phyloP scores from a whole-genome alignment of 2,888 invertebrate genomes.

The Antheraea yamamai region DNA sequence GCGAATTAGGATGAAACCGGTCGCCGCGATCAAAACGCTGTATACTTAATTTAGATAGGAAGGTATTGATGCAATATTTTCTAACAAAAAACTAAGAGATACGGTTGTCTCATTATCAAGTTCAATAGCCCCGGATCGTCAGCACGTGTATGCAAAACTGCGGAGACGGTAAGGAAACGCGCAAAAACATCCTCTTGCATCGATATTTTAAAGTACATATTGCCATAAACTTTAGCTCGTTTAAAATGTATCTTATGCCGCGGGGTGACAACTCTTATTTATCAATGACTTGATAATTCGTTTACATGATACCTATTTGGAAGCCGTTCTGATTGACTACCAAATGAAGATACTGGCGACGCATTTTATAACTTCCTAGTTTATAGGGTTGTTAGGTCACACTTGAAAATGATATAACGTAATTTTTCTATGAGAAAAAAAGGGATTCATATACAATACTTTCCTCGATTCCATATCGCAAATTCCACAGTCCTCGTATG shows the following conservation, averaged over 20 bases:
- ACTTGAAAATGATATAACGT: conserved; percentile 30
- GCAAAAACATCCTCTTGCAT: conserved; percentile 66
- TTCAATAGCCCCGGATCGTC: conserved; percentile 77
- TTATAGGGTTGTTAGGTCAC: conserved; percentile 41
- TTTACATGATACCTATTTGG: conserved; percentile 44
- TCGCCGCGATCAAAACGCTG: conserved; percentile 43
- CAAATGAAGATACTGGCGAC: conserved; percentile 53
- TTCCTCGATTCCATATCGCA: conserved; percentile 78
- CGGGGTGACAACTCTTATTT: conserved; percentile 71
- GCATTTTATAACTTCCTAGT: conserved; percentile 51
- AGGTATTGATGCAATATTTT: conserved; percentile 66
- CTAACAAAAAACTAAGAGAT: conserved; percentile 65
- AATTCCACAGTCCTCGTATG: conserved; percentile 73
- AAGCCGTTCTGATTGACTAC: conserved; percentile 51
- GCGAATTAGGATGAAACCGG: conserved; percentile 35
- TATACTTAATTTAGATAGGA: conserved; percentile 46
- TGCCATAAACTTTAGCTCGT: conserved; percentile 48
- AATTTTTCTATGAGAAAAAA: conserved; percentile 6
- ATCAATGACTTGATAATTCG: conserved; percentile 66
- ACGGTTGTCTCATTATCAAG: conserved; percentile 78
- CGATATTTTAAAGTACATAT: conserved; percentile 68
- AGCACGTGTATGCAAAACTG: conserved; percentile 81
- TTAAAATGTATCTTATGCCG: conserved; percentile 71
- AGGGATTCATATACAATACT: conserved; percentile 63
- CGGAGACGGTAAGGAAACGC: conserved; percentile 48